Evolutionary conservation across 2,888 invertebrate genomes (phyloP), one percentile per base, ranked within the genome.

Genomic region (Temnothorax ravouxi): DNA sequence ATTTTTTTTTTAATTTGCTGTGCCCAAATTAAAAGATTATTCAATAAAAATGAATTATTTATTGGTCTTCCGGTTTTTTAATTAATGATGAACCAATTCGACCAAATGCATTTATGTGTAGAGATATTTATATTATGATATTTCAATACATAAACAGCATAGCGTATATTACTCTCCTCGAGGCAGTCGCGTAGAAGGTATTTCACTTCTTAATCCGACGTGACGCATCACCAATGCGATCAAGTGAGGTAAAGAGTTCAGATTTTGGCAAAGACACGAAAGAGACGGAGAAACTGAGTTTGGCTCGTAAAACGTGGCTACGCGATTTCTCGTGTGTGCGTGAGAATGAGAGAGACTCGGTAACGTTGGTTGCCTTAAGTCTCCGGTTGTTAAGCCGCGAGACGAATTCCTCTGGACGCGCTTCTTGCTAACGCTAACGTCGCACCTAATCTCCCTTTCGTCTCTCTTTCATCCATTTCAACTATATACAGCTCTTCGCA

Each of bases 321-420:
- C 50, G 71, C 21, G 62, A 21, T 61, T 44, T 71, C 25, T 15
- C 29, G n/a, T 29, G 54, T 3, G 34, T 47, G 38, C 18, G 15
- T 18, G 29, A 64, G 29, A 64, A 67, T 52, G 52, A 66, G 76
- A 71, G 85, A 52, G 72, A 61, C 52, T 84, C 66, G 54, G 52
- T 83, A 82, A 84, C 80, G 66, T 80, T 76, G 84, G 86, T 81
- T 85, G 88, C 86, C 82, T 90, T 87, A 87, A 87, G 89, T 86
- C 87, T 85, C 74, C 34, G 77, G 84, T 83, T 90, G 92, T 92
- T 91, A 92, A 92, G 92, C 92, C 90, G 88, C 90, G 87, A 90
- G 92, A 91, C 88, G 91, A 91, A 91, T 91, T 92, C 87, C 85
- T 81, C 72, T 74, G 88, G 91, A 91, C 89, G 81, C 88, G 86